A percentile compares a stretch with the other conserved stretches of the same genome.
Conservation (phyloP, 2,113 vertebrate genomes). For the Accipiter cooperii region DNA sequence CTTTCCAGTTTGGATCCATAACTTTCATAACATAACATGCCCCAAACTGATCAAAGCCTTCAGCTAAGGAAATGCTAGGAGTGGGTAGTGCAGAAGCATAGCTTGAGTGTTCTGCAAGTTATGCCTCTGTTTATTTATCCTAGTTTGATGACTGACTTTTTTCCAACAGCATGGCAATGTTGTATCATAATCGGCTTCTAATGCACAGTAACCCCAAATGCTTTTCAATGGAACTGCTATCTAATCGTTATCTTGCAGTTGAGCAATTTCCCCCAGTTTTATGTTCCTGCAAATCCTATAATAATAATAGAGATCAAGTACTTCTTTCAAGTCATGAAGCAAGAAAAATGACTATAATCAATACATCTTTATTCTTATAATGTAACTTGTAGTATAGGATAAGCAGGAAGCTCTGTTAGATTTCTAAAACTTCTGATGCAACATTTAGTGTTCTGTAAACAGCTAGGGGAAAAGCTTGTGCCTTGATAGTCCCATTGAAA, state of each 20-base stretch:
- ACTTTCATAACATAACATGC: not conserved
- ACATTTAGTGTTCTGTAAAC: not conserved
- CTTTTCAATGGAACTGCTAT: not conserved
- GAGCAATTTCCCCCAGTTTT: not conserved
- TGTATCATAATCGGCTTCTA: not conserved
- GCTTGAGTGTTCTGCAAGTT: not conserved
- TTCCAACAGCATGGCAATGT: not conserved
- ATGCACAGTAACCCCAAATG: not conserved
- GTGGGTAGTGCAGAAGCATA: not conserved
- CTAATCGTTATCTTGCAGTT: not conserved
- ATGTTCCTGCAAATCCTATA: not conserved
- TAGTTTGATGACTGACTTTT: not conserved
- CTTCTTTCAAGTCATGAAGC: not conserved
- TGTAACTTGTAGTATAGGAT: not conserved
- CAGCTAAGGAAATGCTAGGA: not conserved
- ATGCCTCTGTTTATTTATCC: not conserved
- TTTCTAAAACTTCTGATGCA: not conserved
- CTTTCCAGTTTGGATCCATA: not conserved
- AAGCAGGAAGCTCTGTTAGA: not conserved
- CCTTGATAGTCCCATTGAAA: not conserved
- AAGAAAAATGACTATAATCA: not conserved
- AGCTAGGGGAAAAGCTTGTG: not conserved
- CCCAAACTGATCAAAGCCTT: not conserved
- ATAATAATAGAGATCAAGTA: not conserved
- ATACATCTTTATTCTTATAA: not conserved